phyloP scores from a whole-genome alignment of 2,113 vertebrate species.

The Etia nguti region DNA sequence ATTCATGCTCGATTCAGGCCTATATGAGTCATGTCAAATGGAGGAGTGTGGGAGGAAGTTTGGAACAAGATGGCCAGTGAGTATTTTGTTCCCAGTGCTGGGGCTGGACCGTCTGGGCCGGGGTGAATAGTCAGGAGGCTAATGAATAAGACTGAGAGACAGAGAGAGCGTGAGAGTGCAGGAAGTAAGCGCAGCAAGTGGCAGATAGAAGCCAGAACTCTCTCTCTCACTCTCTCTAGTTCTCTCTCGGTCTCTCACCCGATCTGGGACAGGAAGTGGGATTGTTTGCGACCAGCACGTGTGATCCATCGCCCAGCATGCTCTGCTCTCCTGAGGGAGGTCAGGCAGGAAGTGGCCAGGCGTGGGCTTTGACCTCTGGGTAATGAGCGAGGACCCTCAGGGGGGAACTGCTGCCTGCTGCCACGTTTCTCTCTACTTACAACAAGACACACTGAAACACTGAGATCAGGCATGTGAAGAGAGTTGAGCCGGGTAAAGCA shows the following conservation, averaged over 20 bases:
- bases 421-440: conserved; percentile 27
- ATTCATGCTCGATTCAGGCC: conserved; percentile 27
- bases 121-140: conserved; percentile 65
- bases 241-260: not conserved
- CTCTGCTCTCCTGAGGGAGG: conserved; percentile 56
- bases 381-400: conserved; percentile 58
- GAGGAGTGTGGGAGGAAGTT: conserved; percentile 59
- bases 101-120: conserved; percentile 29
- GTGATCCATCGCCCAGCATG: conserved; percentile 62
- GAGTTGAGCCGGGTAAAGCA: not conserved
- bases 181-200: conserved; percentile 66
- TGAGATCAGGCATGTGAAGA: not conserved
- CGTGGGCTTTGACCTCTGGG: conserved; percentile 68
- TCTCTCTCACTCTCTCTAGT: conserved; percentile 11
- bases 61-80: conserved; percentile 59
- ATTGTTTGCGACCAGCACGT: conserved; percentile 67
- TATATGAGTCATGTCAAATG: conserved; percentile 54
- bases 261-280: conserved; percentile 59
- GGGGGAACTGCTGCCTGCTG: conserved; percentile 33
- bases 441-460: not conserved
- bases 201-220: conserved; percentile 55
- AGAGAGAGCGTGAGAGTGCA: conserved; percentile 60
- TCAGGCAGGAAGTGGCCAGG: conserved; percentile 67
- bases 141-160: conserved; percentile 60
- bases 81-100: conserved; percentile 53